Evolutionary conservation across 30 jellyfish, hydroid and myxozoan species (phyloP), one percentile per base, ranked within the genome.

Genomic region (Chrysaora quinquecirrha): DNA sequence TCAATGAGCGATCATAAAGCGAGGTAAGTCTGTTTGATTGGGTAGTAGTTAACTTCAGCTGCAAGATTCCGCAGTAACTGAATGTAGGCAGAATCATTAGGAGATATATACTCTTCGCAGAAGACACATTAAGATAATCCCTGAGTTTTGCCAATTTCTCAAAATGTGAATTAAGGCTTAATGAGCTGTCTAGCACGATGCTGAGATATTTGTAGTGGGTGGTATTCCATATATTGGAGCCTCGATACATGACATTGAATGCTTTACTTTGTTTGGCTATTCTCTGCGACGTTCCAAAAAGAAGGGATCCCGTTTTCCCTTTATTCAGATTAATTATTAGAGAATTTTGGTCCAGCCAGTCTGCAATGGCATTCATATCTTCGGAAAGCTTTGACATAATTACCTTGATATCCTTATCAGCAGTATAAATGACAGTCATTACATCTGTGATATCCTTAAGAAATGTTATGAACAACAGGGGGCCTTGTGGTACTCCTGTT

Each of bases 211-310:
- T 67, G 63, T 67, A 67, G 16, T 67, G 80, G 1, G 1, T 22
- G 22, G 80, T 67, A 22, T 32, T 67, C 4, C 3, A 32, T 30
- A 67, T 67, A 11, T 30, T 67, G 11, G 25, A 30, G 63, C 63
- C 21, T 28, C 33, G 22, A 18, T 76, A 58, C 85, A 23, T 35
- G 25, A 50, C 22, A 50, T 50, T 56, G 28, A 76, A 64, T 49
- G 87, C n/a, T 82, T 76, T 64, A 50, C 65, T 54, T 66, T 76
- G 66, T 60, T 50, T 76, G 4, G 64, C 48, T 6, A 30, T 54
- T 47, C 78, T 76, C 62, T 62, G 80, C 80, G 81, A 61, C 30
- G 89, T 58, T 49, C 83, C 89, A n/a, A 64, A 78, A 60, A 24
- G 63, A 43, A 32, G 67, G 18, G 82, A 30, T 64, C 65, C 85